phyloP scores from a whole-genome alignment of 2,888 invertebrate species.

The Metallyticus violacea region DNA sequence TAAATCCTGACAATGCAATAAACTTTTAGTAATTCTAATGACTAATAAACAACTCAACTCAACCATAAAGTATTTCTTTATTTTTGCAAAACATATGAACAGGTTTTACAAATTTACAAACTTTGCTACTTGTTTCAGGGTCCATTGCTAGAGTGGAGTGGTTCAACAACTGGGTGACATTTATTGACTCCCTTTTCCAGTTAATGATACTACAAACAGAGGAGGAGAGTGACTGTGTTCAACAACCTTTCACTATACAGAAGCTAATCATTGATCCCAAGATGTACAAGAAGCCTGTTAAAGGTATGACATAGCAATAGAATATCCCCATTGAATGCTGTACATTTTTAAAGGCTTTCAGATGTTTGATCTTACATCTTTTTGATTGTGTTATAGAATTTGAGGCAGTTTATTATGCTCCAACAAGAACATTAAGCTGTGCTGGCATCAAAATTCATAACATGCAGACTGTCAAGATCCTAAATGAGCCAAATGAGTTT shows the following conservation, averaged over 20 bases:
- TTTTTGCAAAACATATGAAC: no score
- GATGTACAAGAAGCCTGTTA: background rate
- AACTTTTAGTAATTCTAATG: no score
- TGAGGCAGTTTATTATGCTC: background rate
- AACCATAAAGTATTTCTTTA: no score
- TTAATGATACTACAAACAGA: conserved; percentile 47
- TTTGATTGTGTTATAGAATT: background rate
- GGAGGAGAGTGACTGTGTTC: conserved; percentile 43
- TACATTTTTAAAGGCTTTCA: no score
- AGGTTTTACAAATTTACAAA: no score
- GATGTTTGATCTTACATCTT: no score
- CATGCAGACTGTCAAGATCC: conserved; percentile 35
- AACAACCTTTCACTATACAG: conserved; percentile 51
- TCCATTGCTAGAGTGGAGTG: conserved; percentile 47
- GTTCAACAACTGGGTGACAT: conserved; percentile 56
- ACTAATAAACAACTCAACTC: no score
- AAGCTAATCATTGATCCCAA: conserved; percentile 48
- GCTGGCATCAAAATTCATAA: conserved; percentile 51
- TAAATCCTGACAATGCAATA: no score
- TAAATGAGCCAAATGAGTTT: background rate
- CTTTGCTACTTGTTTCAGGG: conserved; percentile 14
- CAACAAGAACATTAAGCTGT: conserved; percentile 40
- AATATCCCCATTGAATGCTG: no score
- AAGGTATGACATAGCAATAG: no score
- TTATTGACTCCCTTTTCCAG: conserved; percentile 57